Base-by-base conservation (phyloP, 2,113 vertebrate species). In the Centrocercus urophasianus region DNA sequence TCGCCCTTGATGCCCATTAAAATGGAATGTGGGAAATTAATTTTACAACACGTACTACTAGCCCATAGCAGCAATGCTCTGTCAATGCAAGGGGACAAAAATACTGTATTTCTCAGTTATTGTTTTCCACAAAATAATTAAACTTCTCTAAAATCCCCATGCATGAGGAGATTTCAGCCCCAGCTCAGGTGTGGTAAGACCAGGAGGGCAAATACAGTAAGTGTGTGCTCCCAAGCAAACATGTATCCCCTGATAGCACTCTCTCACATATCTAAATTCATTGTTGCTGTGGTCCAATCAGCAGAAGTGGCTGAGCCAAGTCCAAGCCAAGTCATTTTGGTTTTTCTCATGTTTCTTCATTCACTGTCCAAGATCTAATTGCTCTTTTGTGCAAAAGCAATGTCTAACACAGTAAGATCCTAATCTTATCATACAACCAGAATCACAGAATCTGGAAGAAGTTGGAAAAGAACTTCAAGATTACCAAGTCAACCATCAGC, bases 241-340 rank as follows among this genome's bases (percentile, higher is more conserved):
- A 21, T 43, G 22, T 45, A 19, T 25, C 28, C 0, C 0, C 20
- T 75, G n/a, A 42, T 27, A 84, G 47, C 56, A 93, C 13, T 20
- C 47, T 61, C 40, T 15, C 28, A 25, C 14, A 16, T 13, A 4
- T 8, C 42, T 28, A 73, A 67, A 12, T 6, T 11, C 16, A 4
- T 12, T 34, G 45, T 59, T 91, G 82, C 52, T 42, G 3, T 15
- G 19, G 65, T 45, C 40, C 56, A 81, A 11, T 4, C 73, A 74
- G 56, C 1, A 11, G 36, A 84, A 43, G 8, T 0, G 2, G 11
- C 38, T 1, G 0, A 70, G n/a, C 19, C 45, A 57, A 66, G 40
- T 22, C 16, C 40, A 30, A 77, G 56, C 60, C 34, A 61, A 83
- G 36, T 48, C 34, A 22, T 14, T 92, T 72, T 13, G 15, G 4